phyloP scores from a whole-genome alignment of 2,797 vertebrate genomes.

The Myotis myotis region DNA sequence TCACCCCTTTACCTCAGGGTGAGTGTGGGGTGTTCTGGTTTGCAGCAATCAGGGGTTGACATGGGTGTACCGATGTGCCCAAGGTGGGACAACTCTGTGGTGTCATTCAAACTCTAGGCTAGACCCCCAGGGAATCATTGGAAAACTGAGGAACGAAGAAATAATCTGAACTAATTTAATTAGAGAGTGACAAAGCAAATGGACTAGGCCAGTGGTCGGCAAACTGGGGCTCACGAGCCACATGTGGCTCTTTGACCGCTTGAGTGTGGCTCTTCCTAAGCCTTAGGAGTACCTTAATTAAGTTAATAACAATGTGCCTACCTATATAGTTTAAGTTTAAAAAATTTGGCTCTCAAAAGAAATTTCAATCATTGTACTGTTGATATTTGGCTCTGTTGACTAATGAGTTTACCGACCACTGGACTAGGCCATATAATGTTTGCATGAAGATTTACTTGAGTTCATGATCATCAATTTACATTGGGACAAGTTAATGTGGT shows the following conservation, averaged over 20 bases:
- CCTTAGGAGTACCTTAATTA: too few relatives aligned
- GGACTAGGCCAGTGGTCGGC: background rate
- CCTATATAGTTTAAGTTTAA: too few relatives aligned
- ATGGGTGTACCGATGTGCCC: background rate
- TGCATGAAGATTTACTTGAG: background rate
- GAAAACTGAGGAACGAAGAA: background rate
- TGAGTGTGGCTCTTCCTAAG: too few relatives aligned
- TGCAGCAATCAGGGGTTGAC: background rate
- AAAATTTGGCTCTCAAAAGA: too few relatives aligned
- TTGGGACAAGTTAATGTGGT: background rate
- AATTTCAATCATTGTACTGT: too few relatives aligned
- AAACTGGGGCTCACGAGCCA: too few relatives aligned
- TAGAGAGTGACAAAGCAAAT: background rate
- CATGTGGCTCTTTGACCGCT: too few relatives aligned
- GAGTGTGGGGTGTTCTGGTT: background rate
- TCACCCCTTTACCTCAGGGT: background rate
- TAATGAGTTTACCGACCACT: too few relatives aligned
- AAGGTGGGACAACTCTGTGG: background rate
- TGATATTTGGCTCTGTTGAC: too few relatives aligned
- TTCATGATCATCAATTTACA: background rate
- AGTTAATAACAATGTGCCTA: too few relatives aligned
- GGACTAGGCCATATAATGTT: background rate
- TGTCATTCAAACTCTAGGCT: background rate
- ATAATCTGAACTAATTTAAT: background rate
- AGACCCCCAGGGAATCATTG: background rate